Evolutionary conservation across 1,140 invertebrate genomes (phyloP).

Genomic region (Philaenus spumarius): DNA sequence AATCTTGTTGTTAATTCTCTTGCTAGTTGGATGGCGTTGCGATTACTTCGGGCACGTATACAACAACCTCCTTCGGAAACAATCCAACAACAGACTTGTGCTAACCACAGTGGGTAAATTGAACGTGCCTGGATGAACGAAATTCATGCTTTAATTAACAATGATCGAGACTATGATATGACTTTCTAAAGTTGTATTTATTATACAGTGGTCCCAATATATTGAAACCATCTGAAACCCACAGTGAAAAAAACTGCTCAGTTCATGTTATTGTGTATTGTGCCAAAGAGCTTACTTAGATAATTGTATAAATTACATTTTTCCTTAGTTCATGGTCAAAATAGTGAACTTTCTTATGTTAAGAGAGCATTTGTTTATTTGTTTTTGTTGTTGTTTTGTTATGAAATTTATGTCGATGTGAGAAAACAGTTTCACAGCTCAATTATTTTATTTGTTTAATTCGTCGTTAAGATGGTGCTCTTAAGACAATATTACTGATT

Average conservation of each 20-base stretch:
- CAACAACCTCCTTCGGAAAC: conserved; percentile 32
- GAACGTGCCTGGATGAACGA: neutral
- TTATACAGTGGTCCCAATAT: too few species aligned
- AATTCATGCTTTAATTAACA: too few species aligned
- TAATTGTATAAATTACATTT: conserved; percentile 14
- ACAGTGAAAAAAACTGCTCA: conserved; percentile 12
- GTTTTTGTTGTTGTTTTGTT: conserved; percentile 16
- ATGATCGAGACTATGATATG: too few species aligned
- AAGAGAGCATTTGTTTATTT: conserved; percentile 12
- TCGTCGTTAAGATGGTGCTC: conserved; percentile 4
- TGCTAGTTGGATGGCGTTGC: conserved; percentile 63
- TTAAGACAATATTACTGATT: neutral
- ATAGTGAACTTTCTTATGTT: conserved; percentile 3
- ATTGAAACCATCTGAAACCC: neutral
- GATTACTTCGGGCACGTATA: conserved; percentile 51
- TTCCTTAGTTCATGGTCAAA: neutral
- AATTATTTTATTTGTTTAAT: conserved; percentile 11
- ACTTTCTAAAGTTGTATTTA: too few species aligned
- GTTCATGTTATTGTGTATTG: conserved; percentile 20
- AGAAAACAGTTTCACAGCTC: neutral
- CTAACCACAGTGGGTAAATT: conserved; percentile 6
- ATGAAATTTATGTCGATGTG: neutral
- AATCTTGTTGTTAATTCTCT: conserved; percentile 44
- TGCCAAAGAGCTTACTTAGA: conserved; percentile 22
- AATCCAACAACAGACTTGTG: conserved; percentile 21